These are phyloP conservation scores for Dendroctonus ponderosae DNA, from an alignment of 1,140 invertebrate genomes.

Conservation along the genomic window DNA sequence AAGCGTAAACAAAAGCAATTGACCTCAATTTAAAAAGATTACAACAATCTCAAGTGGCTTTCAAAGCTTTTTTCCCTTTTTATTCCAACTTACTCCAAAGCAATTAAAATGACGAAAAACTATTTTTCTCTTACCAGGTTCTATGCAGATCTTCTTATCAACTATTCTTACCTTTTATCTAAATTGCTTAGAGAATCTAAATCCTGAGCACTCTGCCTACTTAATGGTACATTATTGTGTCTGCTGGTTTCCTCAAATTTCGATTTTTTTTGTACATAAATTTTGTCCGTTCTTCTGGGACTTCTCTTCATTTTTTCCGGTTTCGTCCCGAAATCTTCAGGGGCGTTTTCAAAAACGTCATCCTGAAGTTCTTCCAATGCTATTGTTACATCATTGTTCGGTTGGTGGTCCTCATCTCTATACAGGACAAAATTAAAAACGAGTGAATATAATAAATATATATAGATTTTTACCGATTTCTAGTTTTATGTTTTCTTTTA, in stretches of 20 bases:
- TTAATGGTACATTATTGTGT: constrained; percentile 29
- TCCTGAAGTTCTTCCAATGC: constrained; percentile 50
- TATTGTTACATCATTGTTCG: constrained; percentile 45
- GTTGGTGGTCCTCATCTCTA: constrained; percentile 47
- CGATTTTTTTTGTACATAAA: constrained; percentile 49
- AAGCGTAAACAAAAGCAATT: too few relatives aligned
- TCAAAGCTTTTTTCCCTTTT: too few relatives aligned
- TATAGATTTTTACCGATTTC: neutral
- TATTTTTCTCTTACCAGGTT: too few relatives aligned
- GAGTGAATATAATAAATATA: neutral
- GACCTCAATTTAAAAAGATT: too few relatives aligned
- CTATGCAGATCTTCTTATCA: too few relatives aligned
- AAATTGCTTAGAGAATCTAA: constrained; percentile 35
- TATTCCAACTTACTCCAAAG: too few relatives aligned
- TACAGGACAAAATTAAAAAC: neutral
- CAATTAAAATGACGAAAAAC: too few relatives aligned
- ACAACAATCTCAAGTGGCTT: too few relatives aligned
- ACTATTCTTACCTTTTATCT: constrained; percentile 33
- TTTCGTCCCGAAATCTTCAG: constrained; percentile 39
- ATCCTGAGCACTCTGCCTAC: constrained; percentile 38
- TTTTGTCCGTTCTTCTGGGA: constrained; percentile 44
- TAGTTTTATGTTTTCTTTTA: constrained; percentile 31
- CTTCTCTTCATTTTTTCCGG: constrained; percentile 44
- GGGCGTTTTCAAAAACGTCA: constrained; percentile 48
- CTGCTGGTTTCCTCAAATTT: constrained; percentile 43